Conservation (phyloP, 2,113 vertebrate genomes). For the Cinclus cinclus region DNA sequence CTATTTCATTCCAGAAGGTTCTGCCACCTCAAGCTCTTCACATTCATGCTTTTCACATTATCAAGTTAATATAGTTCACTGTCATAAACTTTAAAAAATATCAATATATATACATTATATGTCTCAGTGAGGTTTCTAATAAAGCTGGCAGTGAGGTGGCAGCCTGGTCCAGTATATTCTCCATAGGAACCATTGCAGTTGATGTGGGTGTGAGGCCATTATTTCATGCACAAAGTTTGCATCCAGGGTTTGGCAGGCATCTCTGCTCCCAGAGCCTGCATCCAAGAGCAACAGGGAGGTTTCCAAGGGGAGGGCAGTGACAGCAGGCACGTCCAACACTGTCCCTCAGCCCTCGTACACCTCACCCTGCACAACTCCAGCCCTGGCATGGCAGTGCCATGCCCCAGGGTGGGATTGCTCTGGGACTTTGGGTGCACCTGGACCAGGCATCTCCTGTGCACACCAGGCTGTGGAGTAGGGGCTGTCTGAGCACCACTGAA, state of each 20-base stretch:
- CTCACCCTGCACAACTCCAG: neutral
- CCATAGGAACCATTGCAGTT: slow-evolving; percentile 34
- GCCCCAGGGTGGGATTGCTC: neutral
- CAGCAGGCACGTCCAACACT: neutral
- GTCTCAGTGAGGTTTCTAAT: neutral
- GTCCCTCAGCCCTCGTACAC: neutral
- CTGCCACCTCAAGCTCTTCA: neutral
- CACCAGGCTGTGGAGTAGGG: neutral
- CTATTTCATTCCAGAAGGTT: neutral
- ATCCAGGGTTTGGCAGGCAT: slow-evolving; percentile 15
- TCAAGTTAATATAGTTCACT: neutral
- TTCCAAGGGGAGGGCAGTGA: slow-evolving; percentile 1
- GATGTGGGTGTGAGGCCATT: slow-evolving; percentile 46
- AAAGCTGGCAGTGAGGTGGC: neutral
- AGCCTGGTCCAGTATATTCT: neutral
- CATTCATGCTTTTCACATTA: neutral
- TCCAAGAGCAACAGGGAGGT: slow-evolving; percentile 50
- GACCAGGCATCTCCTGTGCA: neutral
- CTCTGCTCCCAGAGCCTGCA: neutral
- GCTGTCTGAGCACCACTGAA: neutral
- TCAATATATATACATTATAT: no score
- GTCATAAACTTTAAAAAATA: neutral
- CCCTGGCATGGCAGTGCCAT: rapidly evolving
- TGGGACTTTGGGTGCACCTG: neutral
- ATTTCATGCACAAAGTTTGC: slow-evolving; percentile 57